Percentiles rank a stretch among this genome's conserved stretches.
phyloP scores from a whole-genome alignment of 2,113 vertebrate genomes.

The Solea solea region DNA sequence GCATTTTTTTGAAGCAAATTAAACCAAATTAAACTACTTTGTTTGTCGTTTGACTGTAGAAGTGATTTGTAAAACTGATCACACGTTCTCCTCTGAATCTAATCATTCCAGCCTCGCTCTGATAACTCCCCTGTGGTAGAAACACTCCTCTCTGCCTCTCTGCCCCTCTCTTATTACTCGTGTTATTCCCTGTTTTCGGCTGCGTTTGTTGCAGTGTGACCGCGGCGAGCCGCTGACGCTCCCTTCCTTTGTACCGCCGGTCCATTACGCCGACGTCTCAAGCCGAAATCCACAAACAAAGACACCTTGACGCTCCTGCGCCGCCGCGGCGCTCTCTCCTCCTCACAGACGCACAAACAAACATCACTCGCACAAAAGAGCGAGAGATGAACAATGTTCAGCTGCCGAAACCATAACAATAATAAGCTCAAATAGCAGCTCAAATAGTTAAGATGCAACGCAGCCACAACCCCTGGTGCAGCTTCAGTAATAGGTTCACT shows the following conservation, averaged over 20 bases:
- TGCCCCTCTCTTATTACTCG: not conserved
- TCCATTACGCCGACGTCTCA: not conserved
- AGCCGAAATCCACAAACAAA: conserved; percentile 1
- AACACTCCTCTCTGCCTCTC: conserved; percentile 12
- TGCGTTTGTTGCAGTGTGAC: not conserved
- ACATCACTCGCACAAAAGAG: not conserved
- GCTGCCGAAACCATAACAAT: conserved; percentile 8
- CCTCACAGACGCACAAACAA: conserved; percentile 16
- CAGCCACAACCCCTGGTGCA: conserved; percentile 8
- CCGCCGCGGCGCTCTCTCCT: conserved; percentile 7
- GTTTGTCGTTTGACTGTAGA: no score
- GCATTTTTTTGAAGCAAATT: no score
- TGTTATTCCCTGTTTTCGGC: not conserved
- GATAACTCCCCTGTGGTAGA: conserved; percentile 15
- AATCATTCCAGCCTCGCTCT: conserved; percentile 7
- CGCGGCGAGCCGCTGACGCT: not conserved
- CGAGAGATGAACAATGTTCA: conserved; percentile 30
- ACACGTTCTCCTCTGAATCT: not conserved
- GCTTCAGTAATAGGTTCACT: conserved; percentile 33
- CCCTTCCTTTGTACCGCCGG: not conserved
- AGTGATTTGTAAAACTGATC: not conserved
- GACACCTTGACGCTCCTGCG: not conserved
- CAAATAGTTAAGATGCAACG: conserved; percentile 30
- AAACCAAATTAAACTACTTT: no score
- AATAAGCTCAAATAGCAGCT: not conserved